Conservation (phyloP, 2,113 vertebrate species). For the Oncorhynchus masou region DNA sequence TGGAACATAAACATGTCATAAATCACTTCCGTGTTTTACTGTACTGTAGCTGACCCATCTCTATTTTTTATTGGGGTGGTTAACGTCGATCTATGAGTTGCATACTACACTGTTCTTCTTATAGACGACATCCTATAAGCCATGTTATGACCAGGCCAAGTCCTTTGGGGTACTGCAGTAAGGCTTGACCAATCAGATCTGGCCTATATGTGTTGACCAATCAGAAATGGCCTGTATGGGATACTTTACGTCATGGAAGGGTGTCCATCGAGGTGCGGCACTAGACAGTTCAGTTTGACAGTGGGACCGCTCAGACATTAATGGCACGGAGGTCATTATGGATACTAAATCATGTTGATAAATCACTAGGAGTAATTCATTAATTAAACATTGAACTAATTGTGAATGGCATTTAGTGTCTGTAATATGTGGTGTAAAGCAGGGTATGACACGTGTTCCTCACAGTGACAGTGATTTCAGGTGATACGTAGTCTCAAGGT, state of each 20-base stretch:
- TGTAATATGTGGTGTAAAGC: background rate
- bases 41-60: background rate
- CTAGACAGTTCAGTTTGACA: background rate
- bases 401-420: background rate
- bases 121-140: background rate
- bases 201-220: background rate
- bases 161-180: background rate
- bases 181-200: background rate
- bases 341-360: background rate
- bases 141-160: background rate
- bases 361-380: background rate
- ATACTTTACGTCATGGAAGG: background rate
- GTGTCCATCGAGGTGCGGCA: background rate
- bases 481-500: background rate
- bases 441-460: background rate
- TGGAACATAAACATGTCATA: conserved; percentile 39
- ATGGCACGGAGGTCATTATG: background rate
- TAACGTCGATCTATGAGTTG: background rate
- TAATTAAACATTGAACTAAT: background rate
- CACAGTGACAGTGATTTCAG: background rate
- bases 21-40: conserved; percentile 35
- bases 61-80: background rate
- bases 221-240: background rate
- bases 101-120: background rate
- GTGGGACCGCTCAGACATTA: background rate